Percentiles rank a stretch among this genome's conserved stretches.
phyloP scores from a whole-genome alignment of 2,113 vertebrate species.

The Conger conger region DNA sequence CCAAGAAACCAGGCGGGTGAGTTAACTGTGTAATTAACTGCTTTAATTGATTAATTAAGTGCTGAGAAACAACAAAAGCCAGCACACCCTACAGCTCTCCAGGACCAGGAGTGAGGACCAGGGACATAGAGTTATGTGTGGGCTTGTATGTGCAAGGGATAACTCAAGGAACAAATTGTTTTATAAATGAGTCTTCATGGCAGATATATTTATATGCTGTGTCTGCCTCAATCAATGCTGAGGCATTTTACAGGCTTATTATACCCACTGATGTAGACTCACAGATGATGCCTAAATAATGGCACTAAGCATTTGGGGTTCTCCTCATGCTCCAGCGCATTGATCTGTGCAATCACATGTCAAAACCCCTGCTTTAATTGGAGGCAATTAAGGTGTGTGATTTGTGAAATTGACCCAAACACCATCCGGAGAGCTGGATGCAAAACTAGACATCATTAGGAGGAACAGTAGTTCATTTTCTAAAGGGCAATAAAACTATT shows the following conservation, averaged over 20 bases:
- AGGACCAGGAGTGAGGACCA: too few species aligned
- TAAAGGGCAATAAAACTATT: conserved; percentile 3
- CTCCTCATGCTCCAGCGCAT: not conserved
- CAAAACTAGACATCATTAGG: not conserved
- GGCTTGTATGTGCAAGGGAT: not conserved
- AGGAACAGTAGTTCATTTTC: not conserved
- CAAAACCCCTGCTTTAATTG: not conserved
- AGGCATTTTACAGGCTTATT: not conserved
- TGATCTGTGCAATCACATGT: not conserved
- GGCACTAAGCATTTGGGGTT: not conserved
- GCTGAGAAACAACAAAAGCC: too few species aligned
- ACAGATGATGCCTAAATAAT: not conserved
- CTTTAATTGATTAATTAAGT: too few species aligned
- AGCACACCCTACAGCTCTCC: too few species aligned
- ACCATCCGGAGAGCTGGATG: not conserved
- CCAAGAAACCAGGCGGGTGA: too few species aligned
- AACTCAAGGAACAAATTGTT: not conserved
- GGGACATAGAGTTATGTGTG: too few species aligned
- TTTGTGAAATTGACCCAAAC: not conserved
- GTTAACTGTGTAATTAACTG: too few species aligned
- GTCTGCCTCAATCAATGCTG: not conserved
- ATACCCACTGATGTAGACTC: not conserved
- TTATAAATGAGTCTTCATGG: not conserved
- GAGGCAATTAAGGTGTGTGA: not conserved
- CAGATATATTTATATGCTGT: not conserved